Evolutionary conservation across 2,888 invertebrate genomes (phyloP).

Genomic region (Mimachlamys varia): DNA sequence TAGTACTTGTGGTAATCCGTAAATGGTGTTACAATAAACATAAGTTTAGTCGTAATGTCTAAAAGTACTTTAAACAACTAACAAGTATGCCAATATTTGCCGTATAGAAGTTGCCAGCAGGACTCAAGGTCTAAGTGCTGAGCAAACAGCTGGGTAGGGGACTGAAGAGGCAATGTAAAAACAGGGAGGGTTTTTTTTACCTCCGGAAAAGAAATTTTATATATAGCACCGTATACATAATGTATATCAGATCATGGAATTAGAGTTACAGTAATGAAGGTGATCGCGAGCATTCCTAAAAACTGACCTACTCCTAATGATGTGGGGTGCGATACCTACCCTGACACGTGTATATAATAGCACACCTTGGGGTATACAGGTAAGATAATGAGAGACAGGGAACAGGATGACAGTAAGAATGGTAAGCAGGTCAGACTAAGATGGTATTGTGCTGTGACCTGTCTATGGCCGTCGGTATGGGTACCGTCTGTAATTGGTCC

Average conservation of each 20-base stretch:
- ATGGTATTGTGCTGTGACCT: neutral
- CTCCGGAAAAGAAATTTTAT: too few species aligned
- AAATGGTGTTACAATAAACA: neutral
- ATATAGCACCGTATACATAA: too few species aligned
- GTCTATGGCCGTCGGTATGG: neutral
- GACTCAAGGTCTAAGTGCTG: neutral
- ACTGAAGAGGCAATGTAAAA: neutral
- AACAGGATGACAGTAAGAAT: neutral
- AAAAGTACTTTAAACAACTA: neutral
- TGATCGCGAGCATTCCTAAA: too few species aligned
- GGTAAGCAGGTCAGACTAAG: neutral
- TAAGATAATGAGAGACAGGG: neutral
- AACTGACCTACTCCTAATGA: too few species aligned
- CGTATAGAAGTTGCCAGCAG: neutral
- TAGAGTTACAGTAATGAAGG: too few species aligned
- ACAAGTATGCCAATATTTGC: neutral
- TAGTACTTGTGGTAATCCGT: neutral
- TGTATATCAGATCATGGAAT: too few species aligned
- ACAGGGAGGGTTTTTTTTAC: too few species aligned
- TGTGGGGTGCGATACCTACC: neutral
- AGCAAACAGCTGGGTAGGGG: neutral
- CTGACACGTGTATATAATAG: neutral
- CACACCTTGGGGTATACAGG: neutral
- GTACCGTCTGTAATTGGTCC: conserved; percentile 1
- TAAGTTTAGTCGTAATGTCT: neutral